phyloP scores from a whole-genome alignment of 2,797 vertebrate genomes.

The Phoxinus dragarum region DNA sequence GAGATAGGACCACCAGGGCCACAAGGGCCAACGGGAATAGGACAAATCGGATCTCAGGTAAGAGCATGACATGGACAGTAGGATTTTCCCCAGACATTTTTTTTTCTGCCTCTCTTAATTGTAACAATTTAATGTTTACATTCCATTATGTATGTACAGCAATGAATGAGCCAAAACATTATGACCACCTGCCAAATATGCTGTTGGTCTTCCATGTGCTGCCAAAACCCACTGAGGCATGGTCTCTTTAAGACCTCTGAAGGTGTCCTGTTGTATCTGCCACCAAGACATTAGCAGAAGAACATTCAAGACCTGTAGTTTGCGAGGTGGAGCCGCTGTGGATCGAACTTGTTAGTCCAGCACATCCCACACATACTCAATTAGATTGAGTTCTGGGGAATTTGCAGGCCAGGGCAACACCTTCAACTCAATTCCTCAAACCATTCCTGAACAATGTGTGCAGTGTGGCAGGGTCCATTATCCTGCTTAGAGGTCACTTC shows the following conservation, averaged over 20 bases:
- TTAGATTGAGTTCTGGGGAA: background rate
- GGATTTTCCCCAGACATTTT: background rate
- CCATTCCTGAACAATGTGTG: background rate
- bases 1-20: slow-evolving; percentile 80
- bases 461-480: background rate
- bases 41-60: slow-evolving; percentile 81
- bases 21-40: slow-evolving; percentile 77
- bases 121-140: background rate
- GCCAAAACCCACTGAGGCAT: background rate
- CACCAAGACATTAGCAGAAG: background rate
- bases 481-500: background rate
- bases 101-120: background rate
- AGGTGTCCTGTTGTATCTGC: background rate
- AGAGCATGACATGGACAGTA: slow-evolving; percentile 38
- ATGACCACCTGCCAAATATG: background rate
- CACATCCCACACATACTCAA: background rate
- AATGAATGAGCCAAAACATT: background rate
- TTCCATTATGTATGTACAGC: background rate
- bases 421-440: background rate
- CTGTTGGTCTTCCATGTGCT: background rate
- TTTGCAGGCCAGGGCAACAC: background rate
- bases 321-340: background rate
- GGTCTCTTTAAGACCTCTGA: background rate
- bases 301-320: background rate
- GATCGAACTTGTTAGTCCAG: background rate